Base-by-base conservation (phyloP, 1,140 invertebrate genomes). In the Himalopsyche phryganea region DNA sequence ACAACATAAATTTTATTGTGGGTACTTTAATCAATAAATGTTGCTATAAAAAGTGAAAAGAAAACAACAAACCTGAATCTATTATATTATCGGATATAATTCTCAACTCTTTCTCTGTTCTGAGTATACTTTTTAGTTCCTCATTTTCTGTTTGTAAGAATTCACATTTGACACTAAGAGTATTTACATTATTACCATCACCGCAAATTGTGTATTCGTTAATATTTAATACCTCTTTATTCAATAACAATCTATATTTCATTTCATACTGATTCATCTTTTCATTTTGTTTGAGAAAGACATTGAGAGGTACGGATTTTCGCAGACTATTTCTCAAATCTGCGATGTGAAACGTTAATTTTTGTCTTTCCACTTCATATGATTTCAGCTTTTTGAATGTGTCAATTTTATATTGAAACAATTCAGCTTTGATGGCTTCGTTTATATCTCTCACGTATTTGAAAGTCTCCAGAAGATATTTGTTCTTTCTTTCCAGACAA, bases 221-320 rank as follows among this genome's bases (percentile, higher is more conserved):
- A 7, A 18, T 1, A n/a, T n/a, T 7, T 6, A 20, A n/a, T 23
- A 33, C 10, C 1, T 38, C 14, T 1, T 11, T 7, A 41, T 75
- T 70, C 17, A 71, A 33, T 11, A 67, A 17, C 58, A 64, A 67
- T 61, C 71, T 66, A 63, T 74, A 72, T 66, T 76, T 78, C 28
- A 67, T 54, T 20, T 59, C 58, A 14, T 62, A 52, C 20, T 74
- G 66, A 61, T 70, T 73, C 7, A 75, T 54, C 15, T 59, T 53
- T 23, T 51, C 44, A 64, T 77, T 74, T 68, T 76, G 74, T 54
- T 72, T 70, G 56, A 71, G 66, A 68, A 77, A 77, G 52, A 72
- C 41, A n/a, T 73, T 65, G 10, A 73, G 42, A 7, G 73, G 66
- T 57, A 77, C 55, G 10, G 69, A 71, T 41, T 63, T 66, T 13